Percentiles rank a stretch among this genome's conserved stretches.
phyloP scores from a whole-genome alignment of 2,888 invertebrate species.

The Aromia moschata region DNA sequence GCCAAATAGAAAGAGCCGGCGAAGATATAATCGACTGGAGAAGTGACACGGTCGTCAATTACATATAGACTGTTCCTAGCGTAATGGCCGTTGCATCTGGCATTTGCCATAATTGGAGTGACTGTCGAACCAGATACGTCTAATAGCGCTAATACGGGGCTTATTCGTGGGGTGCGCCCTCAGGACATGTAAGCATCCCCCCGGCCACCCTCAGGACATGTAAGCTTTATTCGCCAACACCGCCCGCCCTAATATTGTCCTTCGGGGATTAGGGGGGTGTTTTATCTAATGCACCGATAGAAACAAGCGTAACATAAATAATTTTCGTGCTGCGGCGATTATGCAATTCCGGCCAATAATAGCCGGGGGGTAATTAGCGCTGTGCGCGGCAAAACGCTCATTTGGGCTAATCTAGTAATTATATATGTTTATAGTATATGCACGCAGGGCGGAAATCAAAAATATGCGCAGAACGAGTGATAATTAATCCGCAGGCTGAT shows the following conservation, averaged over 20 bases:
- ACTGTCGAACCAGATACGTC: slow-evolving; percentile 57
- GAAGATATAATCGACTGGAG: slow-evolving; percentile 23
- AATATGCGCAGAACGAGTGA: slow-evolving; percentile 18
- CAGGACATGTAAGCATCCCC: slow-evolving; percentile 49
- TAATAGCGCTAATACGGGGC: slow-evolving; percentile 58
- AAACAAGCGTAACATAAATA: slow-evolving; percentile 47
- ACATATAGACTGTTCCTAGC: slow-evolving; percentile 36
- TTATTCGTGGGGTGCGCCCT: slow-evolving; percentile 48
- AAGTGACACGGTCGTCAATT: slow-evolving; percentile 37
- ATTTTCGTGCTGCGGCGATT: slow-evolving; percentile 34
- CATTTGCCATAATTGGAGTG: slow-evolving; percentile 57
- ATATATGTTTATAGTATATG: too few relatives aligned
- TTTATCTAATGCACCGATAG: slow-evolving; percentile 56
- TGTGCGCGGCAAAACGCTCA: slow-evolving; percentile 16
- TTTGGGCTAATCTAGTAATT: slow-evolving; percentile 25
- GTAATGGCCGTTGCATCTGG: slow-evolving; percentile 44
- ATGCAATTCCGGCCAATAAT: slow-evolving; percentile 18
- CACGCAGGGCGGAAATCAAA: slow-evolving; percentile 22
- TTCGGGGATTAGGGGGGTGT: slow-evolving; percentile 52
- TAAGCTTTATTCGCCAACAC: slow-evolving; percentile 57
- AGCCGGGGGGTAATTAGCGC: slow-evolving; percentile 16
- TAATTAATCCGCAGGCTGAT: slow-evolving; percentile 5
- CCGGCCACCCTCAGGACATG: slow-evolving; percentile 47
- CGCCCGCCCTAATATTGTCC: slow-evolving; percentile 58
- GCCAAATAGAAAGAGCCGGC: slow-evolving; percentile 2